Conservation (phyloP, 2,113 vertebrate genomes). For the Gambusia affinis region DNA sequence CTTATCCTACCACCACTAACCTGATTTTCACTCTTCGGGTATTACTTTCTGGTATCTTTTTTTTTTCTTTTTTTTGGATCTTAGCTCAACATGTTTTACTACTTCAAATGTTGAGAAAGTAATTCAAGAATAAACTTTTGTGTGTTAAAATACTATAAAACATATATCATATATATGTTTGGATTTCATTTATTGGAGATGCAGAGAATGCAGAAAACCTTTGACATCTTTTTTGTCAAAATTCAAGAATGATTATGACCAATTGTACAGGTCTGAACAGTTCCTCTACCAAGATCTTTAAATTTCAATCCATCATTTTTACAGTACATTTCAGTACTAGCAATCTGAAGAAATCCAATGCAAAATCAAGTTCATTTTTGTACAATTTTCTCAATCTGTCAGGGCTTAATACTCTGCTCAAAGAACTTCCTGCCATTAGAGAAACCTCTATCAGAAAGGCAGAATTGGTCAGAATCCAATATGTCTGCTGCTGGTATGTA, state of each 20-base stretch:
- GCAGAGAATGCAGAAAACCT: no score
- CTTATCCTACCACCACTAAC: constrained; percentile 11
- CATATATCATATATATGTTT: no score
- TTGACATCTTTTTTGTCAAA: no score
- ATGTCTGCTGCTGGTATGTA: not conserved
- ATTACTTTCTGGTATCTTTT: not conserved
- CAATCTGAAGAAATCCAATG: not conserved
- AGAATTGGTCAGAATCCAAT: not conserved
- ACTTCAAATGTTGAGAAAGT: no score
- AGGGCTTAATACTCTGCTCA: not conserved
- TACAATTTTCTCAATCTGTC: not conserved
- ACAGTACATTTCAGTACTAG: not conserved
- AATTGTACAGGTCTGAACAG: not conserved
- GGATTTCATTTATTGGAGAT: no score
- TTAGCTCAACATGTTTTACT: no score
- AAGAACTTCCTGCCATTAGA: not conserved
- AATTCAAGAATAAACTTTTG: no score
- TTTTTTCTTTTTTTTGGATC: no score
- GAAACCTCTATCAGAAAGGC: not conserved
- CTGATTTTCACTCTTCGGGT: constrained; percentile 5
- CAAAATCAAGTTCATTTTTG: not conserved
- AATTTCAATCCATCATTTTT: not conserved
- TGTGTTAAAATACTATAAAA: no score
- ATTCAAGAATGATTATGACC: not conserved
- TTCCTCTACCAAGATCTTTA: not conserved